phyloP scores from a whole-genome alignment of 2,113 vertebrate genomes.

The Ciconia boyciana region DNA sequence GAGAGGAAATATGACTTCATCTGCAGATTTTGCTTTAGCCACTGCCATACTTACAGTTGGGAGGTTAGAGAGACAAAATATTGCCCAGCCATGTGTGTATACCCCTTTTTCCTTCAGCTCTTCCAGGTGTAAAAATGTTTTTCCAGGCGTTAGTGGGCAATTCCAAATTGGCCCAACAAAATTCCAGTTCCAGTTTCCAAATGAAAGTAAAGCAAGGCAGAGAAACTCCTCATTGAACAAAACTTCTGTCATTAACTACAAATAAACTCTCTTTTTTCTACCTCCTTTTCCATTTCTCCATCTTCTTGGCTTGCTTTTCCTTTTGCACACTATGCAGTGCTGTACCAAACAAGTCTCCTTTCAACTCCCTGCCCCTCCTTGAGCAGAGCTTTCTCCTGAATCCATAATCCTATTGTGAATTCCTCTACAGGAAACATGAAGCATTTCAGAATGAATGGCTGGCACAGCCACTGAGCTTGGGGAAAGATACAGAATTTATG shows the following conservation, averaged over 20 bases:
- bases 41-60: background rate
- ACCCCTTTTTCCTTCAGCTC: background rate
- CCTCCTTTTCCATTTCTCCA: background rate
- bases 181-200: background rate
- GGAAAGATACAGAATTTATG: conserved; percentile 17
- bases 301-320: background rate
- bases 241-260: background rate
- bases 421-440: background rate
- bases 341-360: background rate
- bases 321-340: background rate
- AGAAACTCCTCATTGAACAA: background rate
- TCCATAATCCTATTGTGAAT: background rate
- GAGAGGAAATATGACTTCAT: background rate
- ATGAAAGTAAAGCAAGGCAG: background rate
- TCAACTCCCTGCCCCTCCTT: background rate
- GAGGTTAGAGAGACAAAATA: background rate
- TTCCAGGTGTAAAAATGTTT: background rate
- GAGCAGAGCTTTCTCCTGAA: background rate
- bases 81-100: background rate
- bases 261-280: background rate
- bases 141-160: background rate
- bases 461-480: background rate
- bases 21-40: background rate
- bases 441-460: background rate
- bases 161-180: background rate